These are phyloP conservation scores for Sphecodes monilicornis DNA, from an alignment of 2,888 invertebrate genomes.

Conservation along the genomic window DNA sequence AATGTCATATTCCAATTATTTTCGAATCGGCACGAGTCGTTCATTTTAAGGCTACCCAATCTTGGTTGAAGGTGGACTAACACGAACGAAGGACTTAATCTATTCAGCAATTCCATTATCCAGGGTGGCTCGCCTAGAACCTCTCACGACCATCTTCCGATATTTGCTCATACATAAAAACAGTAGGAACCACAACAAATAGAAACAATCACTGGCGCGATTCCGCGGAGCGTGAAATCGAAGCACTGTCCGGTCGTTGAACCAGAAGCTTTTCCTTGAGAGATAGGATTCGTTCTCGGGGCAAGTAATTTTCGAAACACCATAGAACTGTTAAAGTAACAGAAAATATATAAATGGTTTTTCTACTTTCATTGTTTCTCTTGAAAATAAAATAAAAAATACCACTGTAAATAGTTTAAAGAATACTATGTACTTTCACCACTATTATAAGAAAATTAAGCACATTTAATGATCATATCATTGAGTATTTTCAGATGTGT, in stretches of 20 bases:
- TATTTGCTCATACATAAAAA: constrained; percentile 59
- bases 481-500: too few relatives aligned
- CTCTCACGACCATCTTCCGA: constrained; percentile 31
- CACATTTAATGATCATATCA: neutral
- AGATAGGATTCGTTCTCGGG: constrained; percentile 27
- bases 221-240: constrained; percentile 68
- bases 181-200: constrained; percentile 51
- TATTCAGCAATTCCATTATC: constrained; percentile 53
- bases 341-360: neutral
- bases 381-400: too few relatives aligned
- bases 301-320: constrained; percentile 3
- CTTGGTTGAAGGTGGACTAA: neutral
- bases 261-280: constrained; percentile 50
- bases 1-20: neutral
- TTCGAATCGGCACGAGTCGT: neutral
- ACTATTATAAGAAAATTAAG: neutral
- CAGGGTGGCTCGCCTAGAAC: constrained; percentile 26
- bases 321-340: neutral
- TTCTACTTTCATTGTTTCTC: too few relatives aligned
- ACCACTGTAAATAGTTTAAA: too few relatives aligned
- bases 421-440: too few relatives aligned
- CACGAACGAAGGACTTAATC: constrained; percentile 47
- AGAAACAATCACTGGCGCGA: constrained; percentile 30
- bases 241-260: constrained; percentile 48
- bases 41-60: neutral